Evolutionary conservation across 2,113 vertebrate species (phyloP), one percentile per base, ranked within the genome.

Genomic region (Pimephales promelas): DNA sequence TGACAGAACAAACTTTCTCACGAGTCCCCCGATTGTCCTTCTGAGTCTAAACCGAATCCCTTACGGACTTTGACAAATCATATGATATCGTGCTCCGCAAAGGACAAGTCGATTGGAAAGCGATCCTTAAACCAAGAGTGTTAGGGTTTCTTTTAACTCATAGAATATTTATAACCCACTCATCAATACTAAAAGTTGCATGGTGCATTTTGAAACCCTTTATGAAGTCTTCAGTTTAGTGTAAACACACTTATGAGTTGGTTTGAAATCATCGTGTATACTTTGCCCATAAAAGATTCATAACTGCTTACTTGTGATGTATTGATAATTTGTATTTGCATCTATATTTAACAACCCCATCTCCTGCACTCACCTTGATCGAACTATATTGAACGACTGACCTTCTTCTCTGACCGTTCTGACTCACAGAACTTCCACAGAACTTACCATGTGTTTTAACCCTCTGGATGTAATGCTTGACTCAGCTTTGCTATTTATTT

Each of bases 121-220:
- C 11, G 2, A 22, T 79, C 24, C 5, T 28, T 31, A 66, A 64
- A 9, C 61, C 43, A 34, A 79, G 24, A 66, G 4, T 0, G 43
- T 79, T n/a, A 64, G 43, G 59, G 59, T 79, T 66, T 79, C 78
- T 78, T 28, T 62, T 78, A 78, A 78, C 76, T 79, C 56, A 20
- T 79, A 20, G 18, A 79, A 79, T 79, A 79, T 79, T 79, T 49
- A 79, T 79, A 61, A 49, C 3, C 4, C 76, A 6, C 76, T 79
- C 76, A 79, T 79, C 36, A 45, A 62, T 79, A 79, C 43, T 49
- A 79, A 79, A 64, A 79, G 28, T 66, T 79, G 24, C 43, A 79
- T 45, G 3, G 61, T 49, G 43, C 59, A 62, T 79, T 62, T 45
- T 62, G 26, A 62, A 77, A 75, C 26, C 47, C 73, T 75, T 75